These are phyloP conservation scores for Drosophila mojavensis DNA, from an alignment of 1,140 invertebrate genomes.

Conservation along the genomic window DNA sequence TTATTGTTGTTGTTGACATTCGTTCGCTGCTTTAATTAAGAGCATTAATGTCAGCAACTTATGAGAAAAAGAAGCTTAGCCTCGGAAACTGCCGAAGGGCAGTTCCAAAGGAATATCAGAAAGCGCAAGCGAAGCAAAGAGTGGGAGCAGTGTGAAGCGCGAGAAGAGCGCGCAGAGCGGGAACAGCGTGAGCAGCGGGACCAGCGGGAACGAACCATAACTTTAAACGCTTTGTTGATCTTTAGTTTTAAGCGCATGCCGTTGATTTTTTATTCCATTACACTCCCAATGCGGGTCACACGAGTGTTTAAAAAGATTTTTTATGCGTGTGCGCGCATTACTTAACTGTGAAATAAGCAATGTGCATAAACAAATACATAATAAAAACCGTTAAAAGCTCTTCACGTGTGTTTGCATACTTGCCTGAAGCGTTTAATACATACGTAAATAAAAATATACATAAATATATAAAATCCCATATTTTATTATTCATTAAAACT, in stretches of 20 bases:
- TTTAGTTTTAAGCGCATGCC: conserved; percentile 65
- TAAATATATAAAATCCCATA: no score
- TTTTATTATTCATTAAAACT: no score
- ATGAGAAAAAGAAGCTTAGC: conserved; percentile 44
- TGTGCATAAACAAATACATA: neutral
- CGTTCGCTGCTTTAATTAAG: conserved; percentile 74
- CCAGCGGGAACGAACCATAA: conserved; percentile 62
- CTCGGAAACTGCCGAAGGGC: neutral
- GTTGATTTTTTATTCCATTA: conserved; percentile 36
- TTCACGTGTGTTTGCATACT: neutral
- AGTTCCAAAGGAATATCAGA: conserved; percentile 9
- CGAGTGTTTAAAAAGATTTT: neutral
- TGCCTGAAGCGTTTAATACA: neutral
- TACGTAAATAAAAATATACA: neutral
- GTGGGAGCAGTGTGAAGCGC: conserved; percentile 13
- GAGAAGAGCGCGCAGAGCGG: conserved; percentile 23
- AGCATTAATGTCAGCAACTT: conserved; percentile 78
- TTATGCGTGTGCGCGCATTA: neutral
- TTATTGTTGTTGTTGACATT: conserved; percentile 60
- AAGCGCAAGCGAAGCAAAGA: conserved; percentile 29
- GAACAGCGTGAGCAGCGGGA: conserved; percentile 16
- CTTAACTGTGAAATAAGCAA: neutral
- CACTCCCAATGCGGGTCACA: neutral
- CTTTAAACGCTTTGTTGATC: conserved; percentile 70
- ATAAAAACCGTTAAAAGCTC: conserved; percentile 6